Conservation (phyloP, 2,113 vertebrate species). For the Oncorhynchus clarkii region DNA sequence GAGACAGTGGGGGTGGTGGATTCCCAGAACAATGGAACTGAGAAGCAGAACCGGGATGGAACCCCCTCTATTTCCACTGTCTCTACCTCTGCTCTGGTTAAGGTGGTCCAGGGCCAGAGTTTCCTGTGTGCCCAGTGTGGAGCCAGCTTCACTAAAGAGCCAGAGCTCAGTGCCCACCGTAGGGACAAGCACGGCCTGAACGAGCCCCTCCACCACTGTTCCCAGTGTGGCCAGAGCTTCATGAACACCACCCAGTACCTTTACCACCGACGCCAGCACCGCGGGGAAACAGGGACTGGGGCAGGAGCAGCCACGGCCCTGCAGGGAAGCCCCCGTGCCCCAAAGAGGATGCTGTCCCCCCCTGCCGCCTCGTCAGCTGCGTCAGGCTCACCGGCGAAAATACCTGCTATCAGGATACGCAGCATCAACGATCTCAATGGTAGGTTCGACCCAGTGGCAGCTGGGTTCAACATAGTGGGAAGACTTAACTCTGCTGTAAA, state of each 20-base stretch:
- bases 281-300: constrained; percentile 1
- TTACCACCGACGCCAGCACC: constrained; percentile 81
- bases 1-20: constrained; percentile 9
- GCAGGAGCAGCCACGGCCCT: constrained; percentile 7
- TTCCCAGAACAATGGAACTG: constrained; percentile 17
- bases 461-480: neutral
- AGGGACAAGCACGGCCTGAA: constrained; percentile 71
- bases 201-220: constrained; percentile 77
- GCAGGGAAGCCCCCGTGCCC: constrained; percentile 28
- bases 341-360: constrained; percentile 48
- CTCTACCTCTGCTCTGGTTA: neutral
- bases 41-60: constrained; percentile 14
- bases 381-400: neutral
- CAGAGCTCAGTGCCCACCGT: constrained; percentile 76
- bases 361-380: constrained; percentile 12
- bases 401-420: constrained; percentile 45
- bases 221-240: constrained; percentile 77
- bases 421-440: constrained; percentile 44
- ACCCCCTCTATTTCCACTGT: neutral
- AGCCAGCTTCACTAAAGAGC: constrained; percentile 71
- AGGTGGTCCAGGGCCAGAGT: constrained; percentile 39
- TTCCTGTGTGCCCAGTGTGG: constrained; percentile 85
- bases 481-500: neutral
- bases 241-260: constrained; percentile 90
- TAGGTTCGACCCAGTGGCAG: constrained; percentile 12